phyloP scores from a whole-genome alignment of 2,888 invertebrate genomes.

The Trachelus tabidus region DNA sequence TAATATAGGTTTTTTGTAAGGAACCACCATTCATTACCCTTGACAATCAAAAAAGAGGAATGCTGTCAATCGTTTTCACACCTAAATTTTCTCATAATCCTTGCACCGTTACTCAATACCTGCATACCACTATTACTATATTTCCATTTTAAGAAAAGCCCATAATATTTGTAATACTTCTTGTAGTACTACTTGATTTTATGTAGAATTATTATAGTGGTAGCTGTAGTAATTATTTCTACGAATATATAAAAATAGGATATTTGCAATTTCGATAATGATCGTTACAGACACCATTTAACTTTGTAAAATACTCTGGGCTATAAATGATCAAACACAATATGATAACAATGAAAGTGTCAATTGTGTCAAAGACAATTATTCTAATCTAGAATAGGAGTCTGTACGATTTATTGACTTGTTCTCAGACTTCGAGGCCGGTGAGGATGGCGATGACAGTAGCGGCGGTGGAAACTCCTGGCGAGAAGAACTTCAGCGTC shows the following conservation, averaged over 20 bases:
- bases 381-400: not conserved
- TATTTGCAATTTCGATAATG: not conserved
- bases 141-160: not conserved
- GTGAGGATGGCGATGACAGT: constrained; percentile 73
- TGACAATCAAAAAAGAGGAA: not conserved
- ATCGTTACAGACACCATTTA: not conserved
- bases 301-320: not conserved
- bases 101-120: not conserved
- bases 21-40: not conserved
- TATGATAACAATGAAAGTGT: not conserved
- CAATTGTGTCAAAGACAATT: not conserved
- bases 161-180: not conserved
- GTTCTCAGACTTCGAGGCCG: constrained; percentile 76
- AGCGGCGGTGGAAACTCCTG: constrained; percentile 69
- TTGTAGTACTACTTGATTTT: not conserved
- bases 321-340: not conserved
- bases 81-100: not conserved
- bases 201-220: not conserved
- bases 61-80: not conserved
- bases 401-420: constrained; percentile 12
- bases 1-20: not conserved
- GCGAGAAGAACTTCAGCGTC: constrained; percentile 71
- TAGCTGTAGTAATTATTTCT: not conserved
- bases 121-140: not conserved
- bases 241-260: not conserved